A percentile compares a stretch with the other conserved stretches of the same genome.
phyloP scores from a whole-genome alignment of 2,797 vertebrate species.

The Rhynchonycteris naso region DNA sequence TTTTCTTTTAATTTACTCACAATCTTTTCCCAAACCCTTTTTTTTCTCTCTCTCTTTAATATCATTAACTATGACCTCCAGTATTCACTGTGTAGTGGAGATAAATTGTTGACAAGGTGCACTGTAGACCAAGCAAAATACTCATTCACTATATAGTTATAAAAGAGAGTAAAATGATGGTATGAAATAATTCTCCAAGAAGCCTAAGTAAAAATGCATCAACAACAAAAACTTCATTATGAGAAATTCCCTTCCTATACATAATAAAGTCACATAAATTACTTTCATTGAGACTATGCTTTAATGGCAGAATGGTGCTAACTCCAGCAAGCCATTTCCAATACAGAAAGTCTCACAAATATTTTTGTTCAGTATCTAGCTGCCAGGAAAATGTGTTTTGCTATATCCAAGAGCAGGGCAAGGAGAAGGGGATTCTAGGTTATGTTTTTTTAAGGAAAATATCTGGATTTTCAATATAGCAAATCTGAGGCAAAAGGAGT shows the following conservation, averaged over 20 bases:
- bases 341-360: neutral
- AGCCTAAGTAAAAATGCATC: neutral
- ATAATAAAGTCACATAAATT: constrained; percentile 47
- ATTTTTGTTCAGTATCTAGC: neutral
- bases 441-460: neutral
- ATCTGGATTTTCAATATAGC: neutral
- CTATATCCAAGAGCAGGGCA: neutral
- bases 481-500: neutral
- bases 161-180: neutral
- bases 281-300: constrained; percentile 25
- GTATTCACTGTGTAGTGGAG: neutral
- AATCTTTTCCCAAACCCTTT: neutral
- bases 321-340: constrained; percentile 8
- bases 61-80: neutral
- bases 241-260: constrained; percentile 14
- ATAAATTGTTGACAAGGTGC: neutral
- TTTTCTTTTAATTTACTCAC: neutral
- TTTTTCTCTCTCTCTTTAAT: neutral
- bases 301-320: constrained; percentile 35
- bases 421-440: neutral
- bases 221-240: neutral
- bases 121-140: constrained; percentile 28
- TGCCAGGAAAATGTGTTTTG: neutral
- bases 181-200: constrained; percentile 6
- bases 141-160: neutral